These are phyloP conservation scores for Lasioglossum baleicum DNA, from an alignment of 1,140 invertebrate genomes.

Conservation along the genomic window DNA sequence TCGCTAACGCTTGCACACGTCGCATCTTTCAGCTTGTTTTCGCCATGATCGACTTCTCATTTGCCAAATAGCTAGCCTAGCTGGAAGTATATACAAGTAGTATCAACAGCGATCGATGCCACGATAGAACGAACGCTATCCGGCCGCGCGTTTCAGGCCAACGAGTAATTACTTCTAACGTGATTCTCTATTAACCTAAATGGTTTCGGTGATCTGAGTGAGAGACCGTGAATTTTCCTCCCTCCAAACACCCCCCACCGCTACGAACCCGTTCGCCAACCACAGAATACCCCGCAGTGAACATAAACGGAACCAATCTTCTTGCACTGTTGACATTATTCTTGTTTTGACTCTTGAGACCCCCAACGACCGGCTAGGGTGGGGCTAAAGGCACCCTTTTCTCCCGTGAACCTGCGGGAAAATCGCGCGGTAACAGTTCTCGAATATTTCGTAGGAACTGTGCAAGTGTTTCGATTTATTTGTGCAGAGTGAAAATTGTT, in stretches of 20 bases:
- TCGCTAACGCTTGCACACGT: conserved; percentile 48
- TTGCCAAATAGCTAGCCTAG: conserved; percentile 48
- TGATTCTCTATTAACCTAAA: conserved; percentile 35
- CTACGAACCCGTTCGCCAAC: not conserved
- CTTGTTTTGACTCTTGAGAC: not conserved
- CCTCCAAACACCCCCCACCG: no score
- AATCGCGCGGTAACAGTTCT: no score
- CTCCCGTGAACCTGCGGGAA: no score
- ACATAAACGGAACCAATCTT: conserved; percentile 3
- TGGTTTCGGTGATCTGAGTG: conserved; percentile 34
- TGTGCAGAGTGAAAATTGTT: no score
- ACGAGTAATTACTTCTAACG: conserved; percentile 35
- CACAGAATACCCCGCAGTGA: not conserved
- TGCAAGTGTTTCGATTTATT: no score
- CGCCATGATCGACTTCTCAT: conserved; percentile 43
- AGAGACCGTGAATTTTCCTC: conserved; percentile 9
- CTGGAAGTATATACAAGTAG: conserved; percentile 24
- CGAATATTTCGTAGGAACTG: no score
- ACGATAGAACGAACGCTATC: conserved; percentile 51
- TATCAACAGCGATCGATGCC: conserved; percentile 59
- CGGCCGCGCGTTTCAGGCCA: conserved; percentile 39
- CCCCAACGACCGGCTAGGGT: no score
- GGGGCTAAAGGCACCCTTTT: no score
- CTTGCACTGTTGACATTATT: conserved; percentile 29
- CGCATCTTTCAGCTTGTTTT: conserved; percentile 46